Base-by-base conservation (phyloP, 2,113 vertebrate species). In the Piprites chloris region DNA sequence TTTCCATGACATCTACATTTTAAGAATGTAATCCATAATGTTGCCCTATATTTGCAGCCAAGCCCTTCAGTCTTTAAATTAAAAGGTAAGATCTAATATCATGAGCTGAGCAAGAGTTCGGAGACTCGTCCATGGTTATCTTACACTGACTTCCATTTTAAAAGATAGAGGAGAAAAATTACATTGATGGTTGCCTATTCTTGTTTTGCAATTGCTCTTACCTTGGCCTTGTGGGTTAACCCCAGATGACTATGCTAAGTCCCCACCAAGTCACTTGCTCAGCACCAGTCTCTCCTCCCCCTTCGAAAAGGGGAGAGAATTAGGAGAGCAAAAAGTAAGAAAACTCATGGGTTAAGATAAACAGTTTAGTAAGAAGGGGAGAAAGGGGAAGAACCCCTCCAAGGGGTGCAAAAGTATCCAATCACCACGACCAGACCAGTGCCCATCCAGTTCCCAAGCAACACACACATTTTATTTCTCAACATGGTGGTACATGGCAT, bases 261-360 rank as follows among this genome's bases (percentile, higher is more conserved):
- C 14, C 3, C 9, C 28, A 55, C 8, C 0, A 1, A 69, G 22
- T 65, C 50, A 62, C 58, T 35, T 0, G 0, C 24, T 23, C 8
- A n/a, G 9, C 11, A 22, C 2, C 7, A 22, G 14, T n/a, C 9
- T 75, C 23, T 21, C 26, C 24, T 46, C 3, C 18, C 1, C 23
- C 28, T 39, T n/a, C 0, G 1, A 87, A 68, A 9, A 2, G 5
- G 3, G 21, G 5, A 65, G 6, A 63, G 19, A 74, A 52, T 50
- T 39, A 24, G 19, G n/a, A 71, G 11, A 62, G 6, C 5, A 62
- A 85, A 82, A 89, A 20, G 3, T 26, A 59, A 55, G 53, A 53
- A 46, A 75, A 61, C 3, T 61, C 20, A 22, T 18, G 24, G 28
- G 8, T 53, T 24, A 74, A 61, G 30, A 69, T 17, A 66, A 82